A percentile compares a stretch with the other conserved stretches of the same genome.
These are phyloP conservation scores for Lepidotrigona ventralis DNA, from an alignment of 1,140 invertebrate species.

Conservation along the genomic window DNA sequence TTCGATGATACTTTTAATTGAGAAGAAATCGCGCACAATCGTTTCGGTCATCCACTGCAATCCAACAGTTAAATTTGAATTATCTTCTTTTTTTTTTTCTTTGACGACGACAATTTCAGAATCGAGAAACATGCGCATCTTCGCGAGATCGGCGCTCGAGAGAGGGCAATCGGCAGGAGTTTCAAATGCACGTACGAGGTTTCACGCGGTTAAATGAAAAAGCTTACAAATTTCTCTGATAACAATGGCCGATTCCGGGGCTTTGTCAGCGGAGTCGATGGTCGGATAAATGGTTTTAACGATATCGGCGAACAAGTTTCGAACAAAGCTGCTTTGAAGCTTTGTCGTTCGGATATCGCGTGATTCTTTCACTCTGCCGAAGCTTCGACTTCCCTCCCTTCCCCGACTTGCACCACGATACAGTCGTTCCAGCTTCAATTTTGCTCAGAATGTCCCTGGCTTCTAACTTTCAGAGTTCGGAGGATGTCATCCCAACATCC, in stretches of 20 bases:
- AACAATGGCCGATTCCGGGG: slow-evolving; percentile 8
- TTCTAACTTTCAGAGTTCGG: neutral
- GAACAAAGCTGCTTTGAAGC: slow-evolving; percentile 21
- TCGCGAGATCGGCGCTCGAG: neutral
- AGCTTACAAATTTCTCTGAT: slow-evolving; percentile 27
- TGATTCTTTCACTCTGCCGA: slow-evolving; percentile 6
- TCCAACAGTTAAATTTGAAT: no score
- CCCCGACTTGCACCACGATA: neutral
- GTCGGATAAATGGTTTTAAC: slow-evolving; percentile 23
- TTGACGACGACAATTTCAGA: neutral
- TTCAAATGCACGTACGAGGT: neutral
- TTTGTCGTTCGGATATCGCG: neutral
- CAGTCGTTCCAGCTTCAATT: neutral
- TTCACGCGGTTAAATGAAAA: neutral
- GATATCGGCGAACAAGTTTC: neutral
- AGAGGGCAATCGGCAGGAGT: neutral
- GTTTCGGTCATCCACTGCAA: neutral
- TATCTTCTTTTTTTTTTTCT: no score
- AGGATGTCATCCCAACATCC: neutral
- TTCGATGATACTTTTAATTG: no score
- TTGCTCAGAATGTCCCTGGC: neutral
- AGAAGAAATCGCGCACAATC: neutral
- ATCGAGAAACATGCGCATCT: neutral
- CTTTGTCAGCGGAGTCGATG: neutral
- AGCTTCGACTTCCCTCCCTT: neutral